These are phyloP conservation scores for Gallinago jamesoni DNA, from an alignment of 2,113 vertebrate species.

Conservation along the genomic window DNA sequence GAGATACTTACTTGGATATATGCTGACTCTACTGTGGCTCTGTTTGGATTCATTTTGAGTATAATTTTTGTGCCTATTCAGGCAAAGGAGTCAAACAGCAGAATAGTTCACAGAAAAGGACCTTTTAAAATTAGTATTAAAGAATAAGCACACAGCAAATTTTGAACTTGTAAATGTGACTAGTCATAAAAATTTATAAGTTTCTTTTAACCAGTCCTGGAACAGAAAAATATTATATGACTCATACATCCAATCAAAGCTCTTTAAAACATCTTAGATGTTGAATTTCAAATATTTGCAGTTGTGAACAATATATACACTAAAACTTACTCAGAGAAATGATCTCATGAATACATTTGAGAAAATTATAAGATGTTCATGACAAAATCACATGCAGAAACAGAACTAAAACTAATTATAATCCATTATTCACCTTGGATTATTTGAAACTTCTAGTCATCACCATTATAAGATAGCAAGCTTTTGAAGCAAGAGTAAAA, in stretches of 20 bases:
- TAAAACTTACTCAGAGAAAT: conserved; percentile 24
- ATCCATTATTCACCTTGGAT: neutral
- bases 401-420: conserved; percentile 7
- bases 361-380: conserved; percentile 5
- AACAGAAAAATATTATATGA: conserved; percentile 17
- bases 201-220: neutral
- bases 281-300: conserved; percentile 38
- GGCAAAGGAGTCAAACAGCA: neutral
- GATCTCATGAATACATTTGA: conserved; percentile 2
- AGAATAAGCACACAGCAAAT: neutral
- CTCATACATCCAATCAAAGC: conserved; percentile 17
- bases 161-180: neutral
- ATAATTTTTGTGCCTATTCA: neutral
- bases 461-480: neutral
- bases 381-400: conserved; percentile 30
- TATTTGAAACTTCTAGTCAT: neutral
- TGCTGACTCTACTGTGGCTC: neutral
- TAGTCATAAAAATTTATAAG: neutral
- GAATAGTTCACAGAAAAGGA: neutral
- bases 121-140: neutral
- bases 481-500: neutral
- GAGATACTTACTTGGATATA: conserved; percentile 13
- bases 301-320: neutral
- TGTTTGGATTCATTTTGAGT: neutral
- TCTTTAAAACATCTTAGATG: conserved; percentile 17